Evolutionary conservation across 2,113 vertebrate genomes (phyloP).

Genomic region (Mobula birostris): DNA sequence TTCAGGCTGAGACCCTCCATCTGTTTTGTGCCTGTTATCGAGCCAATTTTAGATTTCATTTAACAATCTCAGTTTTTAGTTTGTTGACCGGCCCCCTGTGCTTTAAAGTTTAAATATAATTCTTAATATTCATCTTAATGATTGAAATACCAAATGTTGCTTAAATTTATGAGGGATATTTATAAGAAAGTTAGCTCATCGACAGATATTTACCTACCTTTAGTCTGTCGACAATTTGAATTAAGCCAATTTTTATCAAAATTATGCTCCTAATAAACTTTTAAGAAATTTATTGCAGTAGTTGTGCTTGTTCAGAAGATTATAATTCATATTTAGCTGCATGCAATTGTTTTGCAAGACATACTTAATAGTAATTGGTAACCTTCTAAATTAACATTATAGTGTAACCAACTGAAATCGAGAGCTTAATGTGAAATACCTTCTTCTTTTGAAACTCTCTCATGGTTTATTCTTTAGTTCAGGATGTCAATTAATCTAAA

Average conservation of each 20-base stretch:
- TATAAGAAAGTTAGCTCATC: not conserved
- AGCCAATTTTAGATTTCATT: not conserved
- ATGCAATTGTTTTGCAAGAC: not conserved
- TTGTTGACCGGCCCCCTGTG: not conserved
- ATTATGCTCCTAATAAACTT: not conserved
- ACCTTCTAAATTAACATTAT: not conserved
- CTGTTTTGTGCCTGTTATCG: not conserved
- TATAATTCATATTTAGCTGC: not conserved
- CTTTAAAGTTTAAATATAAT: not conserved
- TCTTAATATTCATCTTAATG: not conserved
- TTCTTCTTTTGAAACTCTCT: not conserved
- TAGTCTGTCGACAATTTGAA: not conserved
- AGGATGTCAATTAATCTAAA: slow-evolving; percentile 1
- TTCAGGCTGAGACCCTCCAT: no score
- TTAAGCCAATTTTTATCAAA: not conserved
- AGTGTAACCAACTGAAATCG: not conserved
- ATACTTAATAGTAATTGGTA: not conserved
- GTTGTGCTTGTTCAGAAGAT: not conserved
- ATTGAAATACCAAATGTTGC: not conserved
- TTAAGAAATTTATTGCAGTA: not conserved
- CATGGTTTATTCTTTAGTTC: not conserved
- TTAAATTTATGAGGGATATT: not conserved
- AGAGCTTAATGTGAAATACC: not conserved
- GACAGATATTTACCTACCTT: not conserved
- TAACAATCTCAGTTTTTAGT: no score